These are phyloP conservation scores for Aplysia californica DNA, from an alignment of 1,140 invertebrate genomes.

Conservation along the genomic window DNA sequence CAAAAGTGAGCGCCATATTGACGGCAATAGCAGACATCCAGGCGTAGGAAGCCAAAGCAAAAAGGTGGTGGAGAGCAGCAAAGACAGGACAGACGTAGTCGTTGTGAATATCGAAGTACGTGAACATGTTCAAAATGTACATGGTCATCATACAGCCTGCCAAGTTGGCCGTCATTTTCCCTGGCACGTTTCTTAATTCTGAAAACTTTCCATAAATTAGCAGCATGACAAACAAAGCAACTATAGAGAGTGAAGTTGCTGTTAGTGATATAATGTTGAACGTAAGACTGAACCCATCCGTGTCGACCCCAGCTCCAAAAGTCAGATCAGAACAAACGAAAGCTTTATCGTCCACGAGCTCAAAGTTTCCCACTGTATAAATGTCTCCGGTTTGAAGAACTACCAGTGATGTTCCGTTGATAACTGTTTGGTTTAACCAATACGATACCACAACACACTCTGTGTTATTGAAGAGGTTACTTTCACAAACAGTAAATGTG, in stretches of 20 bases:
- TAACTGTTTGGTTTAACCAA: not conserved
- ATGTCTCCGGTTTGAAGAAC: not conserved
- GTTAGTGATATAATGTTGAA: not conserved
- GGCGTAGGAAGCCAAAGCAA: no score
- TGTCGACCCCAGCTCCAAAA: no score
- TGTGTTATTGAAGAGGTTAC: not conserved
- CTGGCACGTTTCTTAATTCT: not conserved
- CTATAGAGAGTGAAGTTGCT: not conserved
- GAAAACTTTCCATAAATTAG: no score
- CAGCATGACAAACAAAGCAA: not conserved
- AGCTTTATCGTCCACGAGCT: not conserved
- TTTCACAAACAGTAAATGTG: not conserved
- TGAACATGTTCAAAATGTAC: no score
- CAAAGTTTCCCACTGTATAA: not conserved
- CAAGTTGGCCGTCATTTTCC: not conserved
- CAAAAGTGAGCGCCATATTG: no score
- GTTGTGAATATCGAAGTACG: no score
- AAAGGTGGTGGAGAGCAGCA: no score
- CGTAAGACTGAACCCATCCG: not conserved
- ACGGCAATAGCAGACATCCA: no score
- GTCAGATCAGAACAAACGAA: not conserved
- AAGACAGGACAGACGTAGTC: no score
- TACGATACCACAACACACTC: not conserved
- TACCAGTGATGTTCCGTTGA: not conserved
- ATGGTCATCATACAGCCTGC: not conserved